Base-by-base conservation (phyloP, 2,797 vertebrate species). In the Manis crassicaudata region DNA sequence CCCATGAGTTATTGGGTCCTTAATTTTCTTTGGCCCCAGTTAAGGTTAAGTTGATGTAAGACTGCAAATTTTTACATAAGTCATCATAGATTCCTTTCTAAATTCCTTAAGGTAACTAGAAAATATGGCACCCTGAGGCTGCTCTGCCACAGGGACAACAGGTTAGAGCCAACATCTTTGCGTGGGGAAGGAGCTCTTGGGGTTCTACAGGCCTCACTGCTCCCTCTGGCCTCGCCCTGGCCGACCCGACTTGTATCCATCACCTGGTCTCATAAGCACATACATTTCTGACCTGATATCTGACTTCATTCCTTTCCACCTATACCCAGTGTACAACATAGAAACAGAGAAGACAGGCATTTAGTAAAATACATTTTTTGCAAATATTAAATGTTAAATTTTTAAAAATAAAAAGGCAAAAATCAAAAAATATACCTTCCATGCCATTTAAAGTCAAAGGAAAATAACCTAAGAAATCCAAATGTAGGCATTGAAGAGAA, bases 301-400 rank as follows among this genome's bases (percentile, higher is more conserved):
- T 72, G 91, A 56, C 29, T 12, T 32, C 58, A 80, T 43, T 25
- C 70, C 40, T 88, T 88, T 90, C 32, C 60, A 27, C 29, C n/a
- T 40, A 77, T 23, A 27, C 11, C 50, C 29, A 58, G 5, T 20
- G 6, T 43, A 75, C 32, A 54, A 89, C 2, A 96, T 1, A 87
- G n/a, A 82, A 58, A 58, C 40, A 91, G 67, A 58, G 94, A 92
- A 95, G 32, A 63, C 0, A 63, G 8, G 23, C 17, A 56, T 60
- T 23, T 6, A 76, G 18, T 18, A 82, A 93, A 93, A 86, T 35
- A 37, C 9, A 27, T 21, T 81, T 95, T 90, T 16, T 63, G 11
- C 89, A 94, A 81, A 87, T 65, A 96, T 23, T 80, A 65, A 94
- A 88, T 21, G 10, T n/a, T 93, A 68, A 93, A 70, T 25, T 85